Evolutionary conservation across 2,888 invertebrate genomes (phyloP).

Genomic region (Drosophila suboccidentalis): DNA sequence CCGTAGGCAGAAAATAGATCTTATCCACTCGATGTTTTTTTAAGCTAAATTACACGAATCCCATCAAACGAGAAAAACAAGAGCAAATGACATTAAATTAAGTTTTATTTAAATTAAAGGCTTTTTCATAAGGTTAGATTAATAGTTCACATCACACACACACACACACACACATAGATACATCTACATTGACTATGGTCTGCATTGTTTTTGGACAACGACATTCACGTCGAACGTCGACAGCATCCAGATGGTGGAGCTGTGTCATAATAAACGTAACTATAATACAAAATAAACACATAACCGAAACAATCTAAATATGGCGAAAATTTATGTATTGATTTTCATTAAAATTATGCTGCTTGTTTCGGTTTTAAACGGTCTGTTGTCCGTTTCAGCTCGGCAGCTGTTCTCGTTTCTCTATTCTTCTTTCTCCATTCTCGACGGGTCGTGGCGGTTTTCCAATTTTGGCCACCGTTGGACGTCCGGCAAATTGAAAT

Average conservation of each 20-base stretch:
- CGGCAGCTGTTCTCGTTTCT: slow-evolving; percentile 26
- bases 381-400: slow-evolving; percentile 20
- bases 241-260: slow-evolving; percentile 25
- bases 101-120: slow-evolving; percentile 10
- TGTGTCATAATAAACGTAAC: slow-evolving; percentile 72
- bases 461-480: slow-evolving; percentile 70
- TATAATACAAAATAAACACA: slow-evolving; percentile 80
- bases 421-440: slow-evolving; percentile 14
- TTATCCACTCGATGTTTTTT: background rate
- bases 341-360: slow-evolving; percentile 76
- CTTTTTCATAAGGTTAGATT: slow-evolving; percentile 26
- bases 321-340: slow-evolving; percentile 77
- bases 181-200: background rate
- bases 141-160: slow-evolving; percentile 3
- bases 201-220: slow-evolving; percentile 22
- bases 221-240: slow-evolving; percentile 6
- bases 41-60: background rate
- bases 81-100: background rate
- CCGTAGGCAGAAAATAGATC: no score
- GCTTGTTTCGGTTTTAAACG: slow-evolving; percentile 33
- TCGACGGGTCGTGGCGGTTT: slow-evolving; percentile 53
- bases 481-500: slow-evolving; percentile 75
- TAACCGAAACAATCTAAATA: slow-evolving; percentile 76
- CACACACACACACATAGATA: slow-evolving; percentile 3
- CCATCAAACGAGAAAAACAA: background rate